phyloP scores from a whole-genome alignment of 2,113 vertebrate species.

The Progne subis region DNA sequence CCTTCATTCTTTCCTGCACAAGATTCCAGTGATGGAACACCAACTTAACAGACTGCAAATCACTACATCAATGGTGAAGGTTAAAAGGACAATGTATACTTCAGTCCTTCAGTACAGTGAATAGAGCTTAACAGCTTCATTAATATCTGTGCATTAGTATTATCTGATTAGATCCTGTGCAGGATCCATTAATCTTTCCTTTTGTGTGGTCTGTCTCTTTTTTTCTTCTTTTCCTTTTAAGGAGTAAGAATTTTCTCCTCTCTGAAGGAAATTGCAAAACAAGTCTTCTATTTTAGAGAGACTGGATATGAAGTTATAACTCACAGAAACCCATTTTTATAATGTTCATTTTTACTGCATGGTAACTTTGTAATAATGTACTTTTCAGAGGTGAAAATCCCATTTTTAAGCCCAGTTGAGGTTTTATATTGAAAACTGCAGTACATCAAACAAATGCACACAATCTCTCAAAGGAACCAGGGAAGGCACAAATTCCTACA shows the following conservation, averaged over 20 bases:
- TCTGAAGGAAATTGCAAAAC: conserved; percentile 5
- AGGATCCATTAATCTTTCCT: neutral
- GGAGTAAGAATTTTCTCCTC: neutral
- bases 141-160: neutral
- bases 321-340: conserved; percentile 20
- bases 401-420: conserved; percentile 40
- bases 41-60: neutral
- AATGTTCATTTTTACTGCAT: conserved; percentile 26
- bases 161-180: conserved; percentile 8
- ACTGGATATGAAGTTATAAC: neutral
- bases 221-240: neutral
- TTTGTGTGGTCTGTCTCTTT: neutral
- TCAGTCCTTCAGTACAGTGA: neutral
- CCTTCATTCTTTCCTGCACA: neutral
- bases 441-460: conserved; percentile 17
- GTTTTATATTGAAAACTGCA: conserved; percentile 38
- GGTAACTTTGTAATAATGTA: conserved; percentile 4
- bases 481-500: conserved; percentile 3
- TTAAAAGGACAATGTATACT: neutral
- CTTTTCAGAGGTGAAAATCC: conserved; percentile 39
- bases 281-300: neutral
- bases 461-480: conserved; percentile 38
- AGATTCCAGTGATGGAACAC: neutral
- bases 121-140: neutral
- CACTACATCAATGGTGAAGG: neutral